phyloP scores from a whole-genome alignment of 2,797 vertebrate genomes.

The Naso thynnoides region DNA sequence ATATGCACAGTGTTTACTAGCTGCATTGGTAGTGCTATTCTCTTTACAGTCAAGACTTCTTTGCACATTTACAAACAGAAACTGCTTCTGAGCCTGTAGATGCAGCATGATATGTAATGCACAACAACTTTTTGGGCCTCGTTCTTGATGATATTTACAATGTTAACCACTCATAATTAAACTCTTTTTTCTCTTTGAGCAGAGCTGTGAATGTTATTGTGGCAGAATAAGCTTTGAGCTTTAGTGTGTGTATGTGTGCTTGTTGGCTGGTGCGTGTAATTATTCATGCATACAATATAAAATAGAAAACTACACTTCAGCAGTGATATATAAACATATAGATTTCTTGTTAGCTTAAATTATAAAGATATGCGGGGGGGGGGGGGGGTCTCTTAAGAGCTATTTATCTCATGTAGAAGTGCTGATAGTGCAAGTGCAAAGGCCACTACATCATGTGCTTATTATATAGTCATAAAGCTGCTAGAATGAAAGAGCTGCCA shows the following conservation, averaged over 20 bases:
- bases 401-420: constrained; percentile 47
- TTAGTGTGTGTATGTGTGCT: not conserved
- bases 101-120: constrained; percentile 1
- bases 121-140: not conserved
- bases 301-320: not conserved
- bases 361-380: constrained; percentile 7
- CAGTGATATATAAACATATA: not conserved
- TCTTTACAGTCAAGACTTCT: constrained; percentile 37
- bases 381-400: constrained; percentile 28
- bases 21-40: constrained; percentile 25
- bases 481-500: constrained; percentile 34
- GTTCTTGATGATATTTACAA: not conserved
- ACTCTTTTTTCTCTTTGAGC: not conserved
- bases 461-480: constrained; percentile 58
- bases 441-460: constrained; percentile 51
- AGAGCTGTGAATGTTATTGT: not conserved
- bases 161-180: not conserved
- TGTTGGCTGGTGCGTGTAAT: not conserved
- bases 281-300: not conserved
- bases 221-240: not conserved
- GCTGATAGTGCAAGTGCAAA: constrained; percentile 64
- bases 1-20: not conserved
- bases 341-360: not conserved
- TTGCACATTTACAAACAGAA: constrained; percentile 39
- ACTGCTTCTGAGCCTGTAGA: constrained; percentile 18